Evolutionary conservation across 2,888 invertebrate species (phyloP), one percentile per base, ranked within the genome.

Genomic region (Spatulosminthurus flaviceps): DNA sequence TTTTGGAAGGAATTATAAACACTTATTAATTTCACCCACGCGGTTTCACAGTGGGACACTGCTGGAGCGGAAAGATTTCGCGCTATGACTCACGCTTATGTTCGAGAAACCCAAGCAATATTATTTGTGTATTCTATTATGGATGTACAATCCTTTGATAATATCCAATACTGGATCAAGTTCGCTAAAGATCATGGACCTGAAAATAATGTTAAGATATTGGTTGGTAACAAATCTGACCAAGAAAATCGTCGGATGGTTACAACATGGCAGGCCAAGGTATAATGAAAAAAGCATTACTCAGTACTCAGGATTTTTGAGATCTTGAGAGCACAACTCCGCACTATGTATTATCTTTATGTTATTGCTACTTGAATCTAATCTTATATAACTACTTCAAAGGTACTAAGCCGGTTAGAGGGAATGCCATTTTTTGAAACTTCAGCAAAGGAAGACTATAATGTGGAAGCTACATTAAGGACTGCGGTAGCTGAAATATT

Each of bases 391-490:
- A 4, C 4, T 7, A 34, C 22, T 78, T 79, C 0, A n/a, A 26
- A 81, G 81, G 71, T 70, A 4, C 24, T 81, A n/a, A 71, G 71
- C 28, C 21, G 26, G 28, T 79, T 69, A 24, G 69, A 76, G 34
- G 92, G 93, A 61, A 92, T 93, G 86, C 93, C 94, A 0, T 92
- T 93, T 87, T 94, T 95, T 80, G 96, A 96, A 88, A 96, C 97
- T 0, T 96, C 96, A 26, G 96, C 97, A 0, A 96, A 96, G 88
- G 94, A 93, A 86, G 93, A 95, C 22, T 93, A 92, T 80, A 97
- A 97, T 87, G 96, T 97, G 0, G 92, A 93, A 43, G 92, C 92
- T 86, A 96, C 96, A 0, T 96, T 97, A 88, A 91, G 84, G 26
- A 83, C 83, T 11, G 77, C 83, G 11, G 82, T 83, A 26, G 84